Evolutionary conservation across 2,797 vertebrate species (phyloP), one percentile per base, ranked within the genome.

Genomic region (Syngnathus acus): DNA sequence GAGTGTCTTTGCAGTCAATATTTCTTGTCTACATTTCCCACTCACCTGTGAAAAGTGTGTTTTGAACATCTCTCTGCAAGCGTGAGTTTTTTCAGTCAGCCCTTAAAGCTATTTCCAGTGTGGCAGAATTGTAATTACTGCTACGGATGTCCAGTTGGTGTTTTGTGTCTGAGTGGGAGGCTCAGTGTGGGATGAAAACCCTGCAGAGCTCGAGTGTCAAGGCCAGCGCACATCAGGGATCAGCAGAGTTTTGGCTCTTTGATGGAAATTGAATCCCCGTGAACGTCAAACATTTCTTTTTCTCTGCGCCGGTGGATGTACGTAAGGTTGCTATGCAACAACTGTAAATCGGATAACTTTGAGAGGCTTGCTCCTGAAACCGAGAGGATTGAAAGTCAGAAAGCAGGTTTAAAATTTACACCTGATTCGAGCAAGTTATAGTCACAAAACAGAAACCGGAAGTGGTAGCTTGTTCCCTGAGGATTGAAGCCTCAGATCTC

Each of bases 161-260:
- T 73, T 59, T 19, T 70, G 50, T 70, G 67, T 70, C 60, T 66
- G 70, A 64, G 64, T 55, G 10, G 65, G 21, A 60, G 71, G 61
- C 70, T 76, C 70, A 70, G 78, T 63, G 51, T 74, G 82, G 55
- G 72, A 78, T 62, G 60, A 72, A 69, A 64, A 63, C 67, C 70
- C 74, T 38, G 66, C 73, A 59, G 65, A 72, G 75, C 70, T 78
- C 43, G 64, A 72, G 77, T 68, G 78, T 79, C 78, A 76, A 68
- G 66, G 72, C 71, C 65, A 23, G 68, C 19, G 66, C 62, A 70
- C 67, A 67, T 64, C 13, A 3, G 47, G 50, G 45, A 64, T 66
- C 59, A 39, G 39, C 69, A 53, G 32, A 37, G 5, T 60, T 61
- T 70, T 71, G 67, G 7, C 55, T 32, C n/a, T 77, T 67, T 75